These are phyloP conservation scores for Brotula barbata DNA, from an alignment of 2,797 vertebrate species.

Conservation along the genomic window DNA sequence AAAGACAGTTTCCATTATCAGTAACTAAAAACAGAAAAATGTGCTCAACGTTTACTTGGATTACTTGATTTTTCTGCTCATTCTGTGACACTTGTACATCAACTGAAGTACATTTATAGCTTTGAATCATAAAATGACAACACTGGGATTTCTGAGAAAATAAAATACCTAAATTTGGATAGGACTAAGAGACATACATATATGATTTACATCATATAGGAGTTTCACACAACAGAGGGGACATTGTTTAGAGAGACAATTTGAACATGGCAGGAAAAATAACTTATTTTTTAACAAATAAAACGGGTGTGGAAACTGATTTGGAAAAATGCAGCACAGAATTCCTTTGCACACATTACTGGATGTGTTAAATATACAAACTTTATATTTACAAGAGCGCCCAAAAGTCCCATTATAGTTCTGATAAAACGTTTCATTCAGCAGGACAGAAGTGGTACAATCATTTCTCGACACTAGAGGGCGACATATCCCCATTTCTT, in stretches of 20 bases:
- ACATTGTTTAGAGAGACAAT: slow-evolving; percentile 20
- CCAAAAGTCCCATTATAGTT: slow-evolving; percentile 63
- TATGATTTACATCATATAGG: slow-evolving; percentile 21
- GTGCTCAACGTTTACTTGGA: slow-evolving; percentile 25
- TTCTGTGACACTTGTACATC: slow-evolving; percentile 17
- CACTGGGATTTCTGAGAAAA: slow-evolving; percentile 10
- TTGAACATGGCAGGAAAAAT: slow-evolving; percentile 60
- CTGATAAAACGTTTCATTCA: slow-evolving; percentile 58
- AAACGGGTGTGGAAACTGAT: slow-evolving; percentile 54
- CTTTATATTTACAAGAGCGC: slow-evolving; percentile 66
- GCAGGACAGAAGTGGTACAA: slow-evolving; percentile 68
- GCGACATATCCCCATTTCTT: slow-evolving; percentile 45
- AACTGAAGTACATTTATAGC: slow-evolving; percentile 8
- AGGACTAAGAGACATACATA: slow-evolving; percentile 28
- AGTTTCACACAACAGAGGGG: slow-evolving; percentile 30
- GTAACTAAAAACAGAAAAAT: slow-evolving; percentile 65
- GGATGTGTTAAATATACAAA: slow-evolving; percentile 67
- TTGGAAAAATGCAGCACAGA: slow-evolving; percentile 46
- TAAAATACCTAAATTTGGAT: slow-evolving; percentile 12
- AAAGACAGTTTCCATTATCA: slow-evolving; percentile 43
- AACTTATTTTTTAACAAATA: slow-evolving; percentile 74
- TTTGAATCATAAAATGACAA: slow-evolving; percentile 31
- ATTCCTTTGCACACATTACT: slow-evolving; percentile 49
- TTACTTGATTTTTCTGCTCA: slow-evolving; percentile 4
- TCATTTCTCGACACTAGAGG: slow-evolving; percentile 66